phyloP scores from a whole-genome alignment of 2,888 invertebrate species.

The Chrysotoxum bicinctum region DNA sequence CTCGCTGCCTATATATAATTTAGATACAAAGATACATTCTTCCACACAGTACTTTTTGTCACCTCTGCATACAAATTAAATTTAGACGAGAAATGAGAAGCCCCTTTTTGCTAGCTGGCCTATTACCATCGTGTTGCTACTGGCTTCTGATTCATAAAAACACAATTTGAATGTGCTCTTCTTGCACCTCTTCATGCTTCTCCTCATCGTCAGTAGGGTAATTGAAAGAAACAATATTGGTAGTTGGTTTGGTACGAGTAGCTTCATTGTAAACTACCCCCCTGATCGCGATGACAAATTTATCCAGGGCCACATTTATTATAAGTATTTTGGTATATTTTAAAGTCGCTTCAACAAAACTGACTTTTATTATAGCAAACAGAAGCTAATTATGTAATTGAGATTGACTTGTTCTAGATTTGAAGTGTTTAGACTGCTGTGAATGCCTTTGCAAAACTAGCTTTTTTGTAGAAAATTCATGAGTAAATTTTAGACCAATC shows the following conservation, averaged over 20 bases:
- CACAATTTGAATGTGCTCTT: conserved; percentile 50
- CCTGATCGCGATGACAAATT: conserved; percentile 48
- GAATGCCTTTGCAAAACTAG: too few species aligned
- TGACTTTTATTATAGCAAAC: too few species aligned
- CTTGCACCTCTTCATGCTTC: background rate
- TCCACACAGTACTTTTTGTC: conserved; percentile 52
- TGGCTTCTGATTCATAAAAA: conserved; percentile 68
- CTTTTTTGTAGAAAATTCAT: too few species aligned
- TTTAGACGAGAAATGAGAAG: conserved; percentile 40
- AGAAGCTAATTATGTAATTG: too few species aligned
- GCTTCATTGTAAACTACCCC: conserved; percentile 59
- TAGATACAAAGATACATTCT: conserved; percentile 56
- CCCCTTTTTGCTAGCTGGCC: conserved; percentile 23
- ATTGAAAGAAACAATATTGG: conserved; percentile 70
- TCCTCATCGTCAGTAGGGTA: conserved; percentile 49
- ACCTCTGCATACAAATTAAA: conserved; percentile 71
- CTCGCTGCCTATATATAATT: conserved; percentile 2
- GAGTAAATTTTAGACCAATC: too few species aligned
- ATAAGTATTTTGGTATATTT: too few species aligned
- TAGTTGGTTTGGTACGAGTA: too few species aligned
- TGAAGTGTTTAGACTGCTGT: too few species aligned
- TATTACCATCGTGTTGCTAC: conserved; percentile 13
- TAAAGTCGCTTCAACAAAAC: too few species aligned
- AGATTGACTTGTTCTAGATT: too few species aligned
- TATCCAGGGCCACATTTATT: background rate